Base-by-base conservation (phyloP, 2,113 vertebrate species). In the Verasper variegatus region DNA sequence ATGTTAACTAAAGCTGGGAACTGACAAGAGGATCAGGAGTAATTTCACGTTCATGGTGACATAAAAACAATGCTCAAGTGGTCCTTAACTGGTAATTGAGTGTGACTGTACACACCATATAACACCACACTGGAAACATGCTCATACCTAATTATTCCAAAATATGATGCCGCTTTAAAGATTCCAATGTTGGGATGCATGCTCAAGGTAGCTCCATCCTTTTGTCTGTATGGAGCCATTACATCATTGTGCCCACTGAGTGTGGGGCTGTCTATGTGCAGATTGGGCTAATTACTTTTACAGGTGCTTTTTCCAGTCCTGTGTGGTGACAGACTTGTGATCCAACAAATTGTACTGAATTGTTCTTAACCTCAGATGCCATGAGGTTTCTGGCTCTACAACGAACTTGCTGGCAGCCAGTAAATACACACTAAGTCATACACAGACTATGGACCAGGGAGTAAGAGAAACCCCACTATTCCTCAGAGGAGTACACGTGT, bases 231-330 rank as follows among this genome's bases (percentile, higher is more conserved):
- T 49, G 17, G n/a, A 27, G 26, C 42, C 27, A 59, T 31, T 31
- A 31, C 31, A 6, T 31, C 7, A 52, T 54, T 57, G 45, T 60
- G 58, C 68, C 6, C 56, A 66, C 26, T 68, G 24, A 61, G 15
- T 63, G 62, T 11, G 9, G 31, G 12, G 31, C 26, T 45, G 35
- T 17, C 68, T 56, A 10, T 52, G 42, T 71, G 17, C 18, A 61
- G 37, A 55, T 80, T 45, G 17, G 42, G 37, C 5, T 58, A 26
- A 80, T 80, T 70, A 71, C 59, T 45, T 64, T 74, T 55, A 67
- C 21, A 52, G 58, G 70, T 78, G 27, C 23, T 61, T 59, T 85
- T 71, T 56, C 61, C 78, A 23, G 14, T 51, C 31, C 31, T 68
- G 31, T 51, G 18, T 7, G 7, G 18, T 72, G 61, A 71, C 40